Base-by-base conservation (phyloP, 1,140 invertebrate genomes). In the Camponotus vicinus region DNA sequence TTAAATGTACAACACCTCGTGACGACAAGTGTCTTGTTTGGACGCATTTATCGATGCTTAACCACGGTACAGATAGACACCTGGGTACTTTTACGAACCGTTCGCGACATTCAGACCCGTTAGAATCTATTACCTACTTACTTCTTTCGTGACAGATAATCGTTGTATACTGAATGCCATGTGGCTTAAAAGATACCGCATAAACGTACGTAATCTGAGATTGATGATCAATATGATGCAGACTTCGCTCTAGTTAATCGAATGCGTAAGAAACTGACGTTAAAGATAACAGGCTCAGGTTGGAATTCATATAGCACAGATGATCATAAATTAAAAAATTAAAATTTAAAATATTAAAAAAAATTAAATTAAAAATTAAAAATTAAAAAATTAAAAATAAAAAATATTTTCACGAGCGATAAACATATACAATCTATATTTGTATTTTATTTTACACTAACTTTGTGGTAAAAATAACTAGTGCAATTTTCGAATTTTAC, bases 81-180 rank as follows among this genome's bases (percentile, higher is more conserved):
- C 21, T 32, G 32, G 15, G 2, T 21, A 76, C 55, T 61, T 71
- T 84, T 64, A 75, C 57, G 57, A 6, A 49, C 18, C 80, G 27
- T 45, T 40, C 40, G 27, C 40, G 55, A 84, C 57, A 49, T 76
- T n/a, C n/a, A 45, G 11, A 84, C 71, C 49, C 70, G 57, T 76
- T 73, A 80, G 49, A 27, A 70, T 70, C 64, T 80, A 70, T 80
- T 80, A 70, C 34, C 77, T 70, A 80, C 77, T 80, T 80, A 70
- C 15, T 80, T 71, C 49, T 52, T 71, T 78, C 40, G 61, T 70
- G 21, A 80, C 77, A 55, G 64, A 69, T 80, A 80, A 80, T 70
- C 77, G 34, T 15, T 34, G 11, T 49, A 64, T 11, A 57, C 49
- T 57, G 71, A 57, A 75, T 40, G 34, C n/a, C 34, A 40, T 27